Evolutionary conservation across 2,113 vertebrate genomes (phyloP).

Genomic region (Phodopus roborovskii): DNA sequence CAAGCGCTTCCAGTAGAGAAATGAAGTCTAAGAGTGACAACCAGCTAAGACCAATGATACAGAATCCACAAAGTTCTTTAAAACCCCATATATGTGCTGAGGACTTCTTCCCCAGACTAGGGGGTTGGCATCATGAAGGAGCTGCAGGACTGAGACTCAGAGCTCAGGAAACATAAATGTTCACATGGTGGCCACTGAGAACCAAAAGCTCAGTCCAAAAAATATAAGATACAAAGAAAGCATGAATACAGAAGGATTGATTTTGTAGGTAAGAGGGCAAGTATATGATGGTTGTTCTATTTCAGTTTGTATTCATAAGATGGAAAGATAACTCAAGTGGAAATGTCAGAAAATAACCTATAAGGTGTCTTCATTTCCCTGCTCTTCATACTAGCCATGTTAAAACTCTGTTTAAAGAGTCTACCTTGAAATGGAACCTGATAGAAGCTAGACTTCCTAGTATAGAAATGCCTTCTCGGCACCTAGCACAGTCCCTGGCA

Average conservation of each 20-base stretch:
- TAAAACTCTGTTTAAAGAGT: constrained; percentile 27
- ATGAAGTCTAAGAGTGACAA: background rate
- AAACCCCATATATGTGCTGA: background rate
- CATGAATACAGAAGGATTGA: background rate
- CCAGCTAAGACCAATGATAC: background rate
- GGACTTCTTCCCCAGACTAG: background rate
- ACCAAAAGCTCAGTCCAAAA: background rate
- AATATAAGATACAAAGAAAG: background rate
- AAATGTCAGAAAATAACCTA: constrained; percentile 4
- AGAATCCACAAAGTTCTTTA: background rate
- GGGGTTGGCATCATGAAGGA: background rate
- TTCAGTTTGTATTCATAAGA: constrained; percentile 7
- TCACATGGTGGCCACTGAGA: background rate
- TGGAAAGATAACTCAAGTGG: background rate
- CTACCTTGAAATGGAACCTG: background rate
- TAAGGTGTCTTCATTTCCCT: background rate
- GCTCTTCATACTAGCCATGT: background rate
- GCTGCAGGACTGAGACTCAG: fast-evolving
- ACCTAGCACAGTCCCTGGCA: constrained; percentile 42
- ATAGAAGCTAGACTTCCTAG: background rate
- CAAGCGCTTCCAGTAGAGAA: background rate
- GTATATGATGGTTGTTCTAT: background rate
- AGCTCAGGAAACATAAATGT: background rate
- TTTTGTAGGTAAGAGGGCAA: background rate
- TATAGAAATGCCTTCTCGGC: background rate